Base-by-base conservation (phyloP, 2,113 vertebrate genomes). In the Pygoscelis adeliae region DNA sequence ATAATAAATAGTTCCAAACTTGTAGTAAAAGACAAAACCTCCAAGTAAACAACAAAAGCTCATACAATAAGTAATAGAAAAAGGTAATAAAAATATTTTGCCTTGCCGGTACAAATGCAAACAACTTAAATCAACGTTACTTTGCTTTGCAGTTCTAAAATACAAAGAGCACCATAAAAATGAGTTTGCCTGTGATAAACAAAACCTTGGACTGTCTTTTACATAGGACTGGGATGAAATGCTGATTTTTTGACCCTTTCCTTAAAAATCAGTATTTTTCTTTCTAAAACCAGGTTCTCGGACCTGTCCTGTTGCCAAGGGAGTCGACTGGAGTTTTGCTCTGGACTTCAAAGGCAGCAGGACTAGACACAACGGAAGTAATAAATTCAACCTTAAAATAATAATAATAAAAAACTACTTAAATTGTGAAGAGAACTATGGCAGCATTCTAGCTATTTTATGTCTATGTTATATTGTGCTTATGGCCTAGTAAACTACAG, bases 1-100 rank as follows among this genome's bases (percentile, higher is more conserved):
- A 98, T 99, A 99, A 99, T 99, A 99, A 99, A 99, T 99, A 99
- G 98, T 98, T 99, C 97, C 98, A 98, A 99, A 98, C 98, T 98
- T 98, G 98, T 99, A 98, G 98, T 98, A 98, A 98, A 98, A 98
- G 98, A 99, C 98, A 98, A 98, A 99, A 98, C 98, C 97, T 98
- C 98, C 98, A 98, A 98, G 98, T 98, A 98, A 98, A 99, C 98
- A 99, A 98, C 97, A 97, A 98, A 98, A 99, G 98, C 98, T 98
- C 98, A 98, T 98, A 98, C 98, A 98, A 98, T 98, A 98, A 98
- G 98, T 98, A 98, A 99, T 98, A 98, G 98, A 98, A 99, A 98
- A 99, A 98, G 98, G 98, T 98, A 98, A 98, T 98, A 99, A 99
- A 99, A 98, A 99, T 98, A 98, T 98, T 98, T 98, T 94, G 97